A percentile compares a stretch with the other conserved stretches of the same genome.
These are phyloP conservation scores for Aphodius sticticus DNA, from an alignment of 2,888 invertebrate genomes.

Conservation along the genomic window DNA sequence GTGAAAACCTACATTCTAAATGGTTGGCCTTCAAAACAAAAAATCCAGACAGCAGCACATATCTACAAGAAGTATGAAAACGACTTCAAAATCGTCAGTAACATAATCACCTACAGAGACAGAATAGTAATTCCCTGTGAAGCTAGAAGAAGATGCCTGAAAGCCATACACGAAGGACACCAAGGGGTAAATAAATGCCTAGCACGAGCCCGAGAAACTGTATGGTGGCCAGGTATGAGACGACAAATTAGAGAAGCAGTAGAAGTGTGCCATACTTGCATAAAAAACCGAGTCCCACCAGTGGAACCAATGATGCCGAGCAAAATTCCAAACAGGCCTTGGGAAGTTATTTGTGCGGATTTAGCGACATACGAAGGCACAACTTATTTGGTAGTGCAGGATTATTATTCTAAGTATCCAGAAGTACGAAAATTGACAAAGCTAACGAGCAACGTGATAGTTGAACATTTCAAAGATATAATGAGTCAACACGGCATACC, in stretches of 20 bases:
- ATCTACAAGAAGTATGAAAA: neutral
- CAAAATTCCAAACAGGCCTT: too few species aligned
- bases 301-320: too few species aligned
- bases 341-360: too few species aligned
- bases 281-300: neutral
- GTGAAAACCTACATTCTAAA: neutral
- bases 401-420: constrained; percentile 30
- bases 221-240: neutral
- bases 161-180: constrained; percentile 13
- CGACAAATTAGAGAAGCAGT: neutral
- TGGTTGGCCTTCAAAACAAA: too few species aligned
- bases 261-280: neutral
- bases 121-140: neutral
- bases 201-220: neutral
- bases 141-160: neutral
- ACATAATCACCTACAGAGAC: constrained; percentile 6
- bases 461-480: constrained; percentile 25
- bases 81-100: neutral
- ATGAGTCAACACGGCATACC: constrained; percentile 32
- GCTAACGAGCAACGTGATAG: constrained; percentile 19
- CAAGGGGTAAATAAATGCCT: neutral
- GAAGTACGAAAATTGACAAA: constrained; percentile 22
- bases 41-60: neutral
- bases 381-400: constrained; percentile 26
- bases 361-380: too few species aligned